Conservation (phyloP, 2,888 invertebrate genomes). For the Scotopteryx bipunctaria region DNA sequence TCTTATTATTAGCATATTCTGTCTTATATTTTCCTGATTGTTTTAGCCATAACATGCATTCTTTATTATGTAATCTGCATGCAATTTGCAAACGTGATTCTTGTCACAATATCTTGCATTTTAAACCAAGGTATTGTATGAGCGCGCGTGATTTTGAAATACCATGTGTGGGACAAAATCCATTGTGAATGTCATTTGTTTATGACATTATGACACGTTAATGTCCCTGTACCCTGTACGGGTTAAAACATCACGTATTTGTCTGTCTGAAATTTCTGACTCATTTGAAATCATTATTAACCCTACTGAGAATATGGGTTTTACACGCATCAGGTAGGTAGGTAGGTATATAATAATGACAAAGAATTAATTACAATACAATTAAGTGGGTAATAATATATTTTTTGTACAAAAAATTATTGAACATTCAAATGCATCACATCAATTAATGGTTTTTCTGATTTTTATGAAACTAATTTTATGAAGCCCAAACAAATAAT, state of each 20-base stretch:
- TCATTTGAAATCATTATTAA: conserved; percentile 1
- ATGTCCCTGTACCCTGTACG: conserved; percentile 3
- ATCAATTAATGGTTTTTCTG: too few species aligned
- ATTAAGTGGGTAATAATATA: too few species aligned
- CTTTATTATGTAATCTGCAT: conserved; percentile 4
- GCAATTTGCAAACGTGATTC: conserved; percentile 8
- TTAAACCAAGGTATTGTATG: conserved; percentile 11
- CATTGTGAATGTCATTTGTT: conserved; percentile 15
- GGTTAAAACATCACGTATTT: background rate
- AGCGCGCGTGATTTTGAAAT: conserved; percentile 11
- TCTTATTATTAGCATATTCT: too few species aligned
- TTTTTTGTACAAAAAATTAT: too few species aligned
- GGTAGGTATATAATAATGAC: too few species aligned
- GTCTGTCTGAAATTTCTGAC: conserved; percentile 6
- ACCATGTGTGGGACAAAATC: conserved; percentile 2
- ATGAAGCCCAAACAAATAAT: too few species aligned
- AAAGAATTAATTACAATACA: too few species aligned
- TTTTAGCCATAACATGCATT: background rate
- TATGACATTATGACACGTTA: conserved; percentile 7
- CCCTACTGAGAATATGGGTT: too few species aligned
- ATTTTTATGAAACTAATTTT: too few species aligned
- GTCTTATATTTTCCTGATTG: background rate
- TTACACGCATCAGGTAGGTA: too few species aligned
- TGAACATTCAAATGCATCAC: too few species aligned
- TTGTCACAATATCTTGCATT: conserved; percentile 15